These are phyloP conservation scores for Heliconius ethilla DNA, from an alignment of 2,888 invertebrate genomes.

Conservation along the genomic window DNA sequence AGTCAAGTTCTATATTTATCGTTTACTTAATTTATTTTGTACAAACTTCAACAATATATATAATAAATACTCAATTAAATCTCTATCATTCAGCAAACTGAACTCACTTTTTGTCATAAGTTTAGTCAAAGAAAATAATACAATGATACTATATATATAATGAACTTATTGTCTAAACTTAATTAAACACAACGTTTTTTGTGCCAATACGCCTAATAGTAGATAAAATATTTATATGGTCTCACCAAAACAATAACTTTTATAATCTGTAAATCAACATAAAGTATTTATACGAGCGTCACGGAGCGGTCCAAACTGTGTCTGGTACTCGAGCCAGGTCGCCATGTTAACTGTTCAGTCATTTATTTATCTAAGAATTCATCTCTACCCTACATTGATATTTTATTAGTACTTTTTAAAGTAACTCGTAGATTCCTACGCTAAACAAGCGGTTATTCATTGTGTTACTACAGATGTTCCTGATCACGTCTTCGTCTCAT, in stretches of 20 bases:
- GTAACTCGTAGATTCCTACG: constrained; percentile 24
- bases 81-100: constrained; percentile 82
- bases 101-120: constrained; percentile 82
- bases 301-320: constrained; percentile 44
- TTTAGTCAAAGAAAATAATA: constrained; percentile 77
- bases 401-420: constrained; percentile 1
- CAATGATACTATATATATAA: constrained; percentile 79
- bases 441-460: constrained; percentile 29
- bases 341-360: constrained; percentile 32
- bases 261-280: constrained; percentile 50
- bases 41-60: constrained; percentile 84
- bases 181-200: constrained; percentile 82
- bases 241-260: constrained; percentile 67
- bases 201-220: constrained; percentile 82
- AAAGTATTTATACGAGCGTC: constrained; percentile 43
- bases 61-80: constrained; percentile 83
- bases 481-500: background rate
- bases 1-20: constrained; percentile 84
- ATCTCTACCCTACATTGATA: constrained; percentile 24
- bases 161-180: constrained; percentile 83
- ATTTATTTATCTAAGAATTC: constrained; percentile 26
- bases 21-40: constrained; percentile 84
- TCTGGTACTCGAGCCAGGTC: constrained; percentile 21
- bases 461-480: constrained; percentile 21
- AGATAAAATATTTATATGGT: constrained; percentile 73